A percentile compares a stretch with the other conserved stretches of the same genome.
Evolutionary conservation across 2,797 vertebrate species (phyloP).

Genomic region (Intellagama lesueurii): DNA sequence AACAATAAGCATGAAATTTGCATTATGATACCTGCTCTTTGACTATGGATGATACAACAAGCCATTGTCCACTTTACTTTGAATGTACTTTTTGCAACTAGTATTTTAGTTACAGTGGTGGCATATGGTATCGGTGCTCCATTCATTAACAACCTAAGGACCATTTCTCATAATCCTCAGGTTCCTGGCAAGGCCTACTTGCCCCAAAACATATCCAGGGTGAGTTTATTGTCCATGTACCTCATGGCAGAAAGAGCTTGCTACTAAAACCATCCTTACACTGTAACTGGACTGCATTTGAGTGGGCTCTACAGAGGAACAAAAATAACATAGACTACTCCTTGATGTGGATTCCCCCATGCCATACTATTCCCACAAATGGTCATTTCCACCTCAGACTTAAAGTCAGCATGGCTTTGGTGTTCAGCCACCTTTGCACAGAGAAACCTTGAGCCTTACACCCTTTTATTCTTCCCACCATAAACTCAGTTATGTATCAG

Average conservation of each 20-base stretch:
- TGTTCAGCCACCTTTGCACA: background rate
- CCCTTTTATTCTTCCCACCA: background rate
- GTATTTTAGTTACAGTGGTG: background rate
- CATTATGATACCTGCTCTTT: background rate
- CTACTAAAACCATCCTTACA: too few relatives aligned
- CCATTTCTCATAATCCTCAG: too few relatives aligned
- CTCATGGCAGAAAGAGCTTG: too few relatives aligned
- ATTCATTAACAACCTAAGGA: background rate
- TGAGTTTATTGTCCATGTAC: background rate
- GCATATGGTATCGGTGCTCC: background rate
- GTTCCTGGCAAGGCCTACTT: background rate
- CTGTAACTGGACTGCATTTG: too few relatives aligned
- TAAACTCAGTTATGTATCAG: background rate
- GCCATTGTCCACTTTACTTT: too few relatives aligned
- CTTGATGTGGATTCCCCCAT: too few relatives aligned
- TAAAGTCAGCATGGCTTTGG: background rate
- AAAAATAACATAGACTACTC: too few relatives aligned
- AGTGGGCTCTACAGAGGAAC: background rate
- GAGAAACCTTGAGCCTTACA: background rate
- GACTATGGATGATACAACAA: background rate
- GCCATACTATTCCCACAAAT: too few relatives aligned
- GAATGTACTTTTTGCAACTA: background rate
- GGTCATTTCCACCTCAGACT: background rate
- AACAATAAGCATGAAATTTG: background rate
- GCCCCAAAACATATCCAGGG: background rate